Evolutionary conservation across 2,888 invertebrate genomes (phyloP).

Genomic region (Micoletzkya japonica): DNA sequence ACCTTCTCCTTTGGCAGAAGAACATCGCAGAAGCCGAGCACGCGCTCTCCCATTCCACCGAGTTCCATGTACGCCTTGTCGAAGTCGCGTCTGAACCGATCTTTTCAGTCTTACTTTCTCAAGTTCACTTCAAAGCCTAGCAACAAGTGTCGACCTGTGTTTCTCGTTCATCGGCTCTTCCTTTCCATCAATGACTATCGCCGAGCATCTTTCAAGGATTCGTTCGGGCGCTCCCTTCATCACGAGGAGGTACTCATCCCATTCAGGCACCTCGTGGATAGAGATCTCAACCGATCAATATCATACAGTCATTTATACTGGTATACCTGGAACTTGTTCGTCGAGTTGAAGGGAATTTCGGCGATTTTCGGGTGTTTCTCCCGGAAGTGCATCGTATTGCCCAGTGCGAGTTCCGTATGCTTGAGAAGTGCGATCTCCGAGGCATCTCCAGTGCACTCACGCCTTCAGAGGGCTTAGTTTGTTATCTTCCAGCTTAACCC

Average conservation of each 20-base stretch:
- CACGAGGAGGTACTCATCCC: conserved; percentile 75
- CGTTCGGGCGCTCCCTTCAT: conserved; percentile 75
- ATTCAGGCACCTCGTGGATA: conserved; percentile 87
- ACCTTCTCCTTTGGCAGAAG: conserved; percentile 85
- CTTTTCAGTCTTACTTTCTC: not conserved
- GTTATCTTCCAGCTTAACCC: not conserved
- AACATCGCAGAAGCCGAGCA: conserved; percentile 85
- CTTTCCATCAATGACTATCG: conserved; percentile 69
- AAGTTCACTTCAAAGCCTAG: not conserved
- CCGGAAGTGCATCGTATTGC: conserved; percentile 69
- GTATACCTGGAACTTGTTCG: conserved; percentile 71
- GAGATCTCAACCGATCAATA: conserved; percentile 69
- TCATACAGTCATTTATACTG: not conserved
- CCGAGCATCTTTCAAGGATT: conserved; percentile 68
- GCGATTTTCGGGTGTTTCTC: conserved; percentile 69
- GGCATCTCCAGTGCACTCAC: conserved; percentile 81
- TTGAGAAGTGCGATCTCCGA: conserved; percentile 85
- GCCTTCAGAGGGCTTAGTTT: conserved; percentile 24
- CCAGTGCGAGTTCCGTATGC: conserved; percentile 71
- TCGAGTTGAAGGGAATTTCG: conserved; percentile 71
- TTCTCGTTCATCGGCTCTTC: conserved; percentile 61
- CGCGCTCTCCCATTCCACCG: conserved; percentile 82
- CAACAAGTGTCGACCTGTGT: not conserved
- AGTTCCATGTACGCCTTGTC: conserved; percentile 72
- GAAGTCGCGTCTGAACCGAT: conserved; percentile 18